phyloP scores from a whole-genome alignment of 2,888 invertebrate genomes.

The Caenorhabditis sp. region DNA sequence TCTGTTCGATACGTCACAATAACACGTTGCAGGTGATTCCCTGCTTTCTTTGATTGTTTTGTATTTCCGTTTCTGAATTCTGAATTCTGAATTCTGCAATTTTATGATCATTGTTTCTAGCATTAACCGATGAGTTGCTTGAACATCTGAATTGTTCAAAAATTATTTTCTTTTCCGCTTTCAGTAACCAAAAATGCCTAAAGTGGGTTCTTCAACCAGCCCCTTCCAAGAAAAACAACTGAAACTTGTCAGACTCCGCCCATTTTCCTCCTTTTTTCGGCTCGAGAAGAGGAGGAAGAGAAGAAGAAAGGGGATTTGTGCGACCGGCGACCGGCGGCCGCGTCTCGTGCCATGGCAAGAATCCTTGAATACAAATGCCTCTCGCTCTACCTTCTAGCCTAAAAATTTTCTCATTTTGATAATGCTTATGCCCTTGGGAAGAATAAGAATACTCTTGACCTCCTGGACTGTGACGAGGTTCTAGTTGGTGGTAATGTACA shows the following conservation, averaged over 20 bases:
- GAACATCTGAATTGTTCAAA: no score
- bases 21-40: no score
- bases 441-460: no score
- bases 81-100: no score
- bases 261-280: conserved; percentile 24
- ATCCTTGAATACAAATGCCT: conserved; percentile 36
- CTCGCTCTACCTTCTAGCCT: background rate
- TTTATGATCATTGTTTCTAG: no score
- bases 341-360: conserved; percentile 24
- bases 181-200: background rate
- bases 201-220: background rate
- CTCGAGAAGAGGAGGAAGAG: conserved; percentile 25
- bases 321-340: conserved; percentile 16
- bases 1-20: no score
- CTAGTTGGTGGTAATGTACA: background rate
- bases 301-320: conserved; percentile 47
- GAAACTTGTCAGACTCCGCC: conserved; percentile 54
- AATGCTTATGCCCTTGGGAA: no score
- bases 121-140: no score
- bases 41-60: no score
- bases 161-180: no score
- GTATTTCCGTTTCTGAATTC: no score
- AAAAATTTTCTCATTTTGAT: background rate
- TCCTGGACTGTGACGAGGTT: no score
- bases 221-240: conserved; percentile 29